Evolutionary conservation across 2,113 vertebrate species (phyloP).

Genomic region (Phaetusa simplex): DNA sequence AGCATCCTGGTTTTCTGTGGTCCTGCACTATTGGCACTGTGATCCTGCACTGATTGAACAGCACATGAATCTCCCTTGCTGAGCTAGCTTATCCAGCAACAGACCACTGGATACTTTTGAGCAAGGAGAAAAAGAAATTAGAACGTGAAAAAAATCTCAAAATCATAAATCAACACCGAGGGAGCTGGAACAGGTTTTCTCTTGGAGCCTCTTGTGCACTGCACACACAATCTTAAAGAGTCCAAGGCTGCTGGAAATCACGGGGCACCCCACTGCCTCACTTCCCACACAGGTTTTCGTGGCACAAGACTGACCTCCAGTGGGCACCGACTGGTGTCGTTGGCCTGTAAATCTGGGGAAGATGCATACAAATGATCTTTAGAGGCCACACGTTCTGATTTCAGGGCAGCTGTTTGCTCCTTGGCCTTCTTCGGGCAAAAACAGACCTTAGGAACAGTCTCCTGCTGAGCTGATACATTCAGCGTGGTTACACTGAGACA

Average conservation of each 20-base stretch:
- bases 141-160: background rate
- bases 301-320: conserved; percentile 67
- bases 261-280: background rate
- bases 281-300: background rate
- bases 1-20: background rate
- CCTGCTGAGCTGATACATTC: background rate
- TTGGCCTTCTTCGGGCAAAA: background rate
- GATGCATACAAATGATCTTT: background rate
- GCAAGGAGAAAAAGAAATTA: background rate
- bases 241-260: background rate
- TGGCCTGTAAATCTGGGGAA: background rate
- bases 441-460: background rate
- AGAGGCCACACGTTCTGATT: background rate
- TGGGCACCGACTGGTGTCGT: background rate
- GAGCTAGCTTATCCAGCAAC: background rate
- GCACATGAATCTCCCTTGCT: rapidly evolving
- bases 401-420: background rate
- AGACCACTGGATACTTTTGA: background rate
- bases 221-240: rapidly evolving
- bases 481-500: background rate
- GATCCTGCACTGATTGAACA: background rate
- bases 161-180: background rate
- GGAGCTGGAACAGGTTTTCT: background rate
- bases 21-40: background rate
- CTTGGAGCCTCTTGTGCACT: background rate